Evolutionary conservation across 2,113 vertebrate genomes (phyloP).

Genomic region (Chunga burmeisteri): DNA sequence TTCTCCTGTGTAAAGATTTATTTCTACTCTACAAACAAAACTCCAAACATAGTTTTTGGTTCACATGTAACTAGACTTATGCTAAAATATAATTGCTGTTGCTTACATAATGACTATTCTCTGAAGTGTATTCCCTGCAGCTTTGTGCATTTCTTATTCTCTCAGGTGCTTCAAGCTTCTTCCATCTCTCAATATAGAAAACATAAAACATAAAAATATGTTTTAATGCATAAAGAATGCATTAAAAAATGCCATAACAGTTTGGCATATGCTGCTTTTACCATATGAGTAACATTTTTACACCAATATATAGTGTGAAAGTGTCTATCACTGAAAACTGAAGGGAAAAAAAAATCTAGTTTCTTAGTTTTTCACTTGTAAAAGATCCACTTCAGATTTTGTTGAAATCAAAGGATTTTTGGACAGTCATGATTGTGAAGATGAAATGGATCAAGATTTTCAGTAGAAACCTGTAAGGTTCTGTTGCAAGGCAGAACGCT

Average conservation of each 20-base stretch:
- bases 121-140: background rate
- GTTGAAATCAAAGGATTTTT: background rate
- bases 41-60: background rate
- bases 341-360: background rate
- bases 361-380: background rate
- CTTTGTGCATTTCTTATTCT: background rate
- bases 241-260: background rate
- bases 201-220: background rate
- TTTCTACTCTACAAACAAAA: background rate
- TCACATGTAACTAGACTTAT: background rate
- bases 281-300: background rate
- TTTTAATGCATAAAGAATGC: background rate
- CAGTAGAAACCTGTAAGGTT: background rate
- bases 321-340: background rate
- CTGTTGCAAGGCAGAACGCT: background rate
- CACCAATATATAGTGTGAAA: background rate
- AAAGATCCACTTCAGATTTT: background rate
- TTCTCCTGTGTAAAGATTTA: background rate
- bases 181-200: background rate
- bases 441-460: background rate
- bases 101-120: background rate
- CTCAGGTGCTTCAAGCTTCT: slow-evolving; percentile 1
- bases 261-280: background rate
- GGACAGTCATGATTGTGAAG: background rate
- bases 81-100: slow-evolving; percentile 10